Conservation (phyloP, 2,888 invertebrate genomes). For the Spisula solida region DNA sequence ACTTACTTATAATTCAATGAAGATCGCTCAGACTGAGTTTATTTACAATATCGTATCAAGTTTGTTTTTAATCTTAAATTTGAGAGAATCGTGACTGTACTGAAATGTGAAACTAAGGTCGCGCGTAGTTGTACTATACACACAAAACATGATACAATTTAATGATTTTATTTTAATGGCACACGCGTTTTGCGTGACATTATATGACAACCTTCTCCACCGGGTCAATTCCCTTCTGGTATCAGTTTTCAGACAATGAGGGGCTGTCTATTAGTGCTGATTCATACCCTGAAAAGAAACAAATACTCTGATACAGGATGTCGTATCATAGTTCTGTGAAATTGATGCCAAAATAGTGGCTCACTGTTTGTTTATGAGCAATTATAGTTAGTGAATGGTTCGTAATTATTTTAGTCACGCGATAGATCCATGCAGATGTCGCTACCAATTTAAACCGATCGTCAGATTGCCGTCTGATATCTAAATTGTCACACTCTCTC, state of each 20-base stretch:
- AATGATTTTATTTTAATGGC: not conserved
- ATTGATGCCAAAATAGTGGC: not conserved
- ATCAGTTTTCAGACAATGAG: not conserved
- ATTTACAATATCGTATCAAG: too few species aligned
- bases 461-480: not conserved
- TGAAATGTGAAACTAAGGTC: not conserved
- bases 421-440: not conserved
- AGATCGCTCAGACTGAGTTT: too few species aligned
- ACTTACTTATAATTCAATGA: too few species aligned
- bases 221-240: not conserved
- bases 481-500: not conserved
- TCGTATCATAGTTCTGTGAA: not conserved
- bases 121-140: not conserved
- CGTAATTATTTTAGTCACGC: constrained; percentile 12
- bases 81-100: not conserved
- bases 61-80: too few species aligned
- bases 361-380: not conserved
- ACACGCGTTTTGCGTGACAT: not conserved
- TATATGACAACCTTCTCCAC: not conserved
- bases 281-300: not conserved
- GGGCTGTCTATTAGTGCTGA: not conserved
- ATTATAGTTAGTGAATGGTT: not conserved
- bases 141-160: not conserved
- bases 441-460: not conserved
- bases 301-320: not conserved